These are phyloP conservation scores for Nesoenas mayeri DNA, from an alignment of 2,113 vertebrate species.

Conservation along the genomic window DNA sequence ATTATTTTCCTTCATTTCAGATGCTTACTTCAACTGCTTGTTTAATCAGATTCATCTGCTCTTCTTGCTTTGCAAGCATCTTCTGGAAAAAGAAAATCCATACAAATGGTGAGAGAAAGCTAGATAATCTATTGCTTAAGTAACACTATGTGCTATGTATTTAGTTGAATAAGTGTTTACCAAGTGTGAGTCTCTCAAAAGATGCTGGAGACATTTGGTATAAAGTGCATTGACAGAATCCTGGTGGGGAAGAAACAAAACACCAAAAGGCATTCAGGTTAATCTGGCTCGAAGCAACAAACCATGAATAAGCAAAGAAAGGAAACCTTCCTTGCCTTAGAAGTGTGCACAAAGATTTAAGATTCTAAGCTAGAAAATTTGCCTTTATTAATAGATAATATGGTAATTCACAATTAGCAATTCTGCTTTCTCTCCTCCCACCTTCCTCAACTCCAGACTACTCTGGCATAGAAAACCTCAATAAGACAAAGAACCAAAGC, in stretches of 20 bases:
- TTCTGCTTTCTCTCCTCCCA: background rate
- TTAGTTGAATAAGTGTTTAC: conserved; percentile 75
- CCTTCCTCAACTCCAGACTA: background rate
- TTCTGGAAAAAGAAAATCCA: conserved; percentile 78
- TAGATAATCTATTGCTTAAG: background rate
- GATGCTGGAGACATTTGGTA: conserved; percentile 95
- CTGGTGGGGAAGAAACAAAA: conserved; percentile 51
- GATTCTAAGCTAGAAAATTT: background rate
- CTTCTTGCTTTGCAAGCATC: conserved; percentile 89
- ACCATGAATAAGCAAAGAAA: background rate
- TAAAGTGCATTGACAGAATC: conserved; percentile 92
- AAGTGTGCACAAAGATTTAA: background rate
- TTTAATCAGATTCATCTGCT: conserved; percentile 94
- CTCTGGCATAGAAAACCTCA: background rate
- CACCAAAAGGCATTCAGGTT: background rate
- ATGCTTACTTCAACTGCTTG: conserved; percentile 93
- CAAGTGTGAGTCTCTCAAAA: conserved; percentile 91
- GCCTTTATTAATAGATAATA: background rate
- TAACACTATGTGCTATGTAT: background rate
- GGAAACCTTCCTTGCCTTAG: background rate
- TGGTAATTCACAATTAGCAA: background rate
- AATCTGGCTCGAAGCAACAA: background rate
- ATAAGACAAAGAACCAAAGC: background rate
- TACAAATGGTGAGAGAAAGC: conserved; percentile 1
- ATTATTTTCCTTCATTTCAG: background rate